phyloP scores from a whole-genome alignment of 2,888 invertebrate species.

The Apotomis turbidana region DNA sequence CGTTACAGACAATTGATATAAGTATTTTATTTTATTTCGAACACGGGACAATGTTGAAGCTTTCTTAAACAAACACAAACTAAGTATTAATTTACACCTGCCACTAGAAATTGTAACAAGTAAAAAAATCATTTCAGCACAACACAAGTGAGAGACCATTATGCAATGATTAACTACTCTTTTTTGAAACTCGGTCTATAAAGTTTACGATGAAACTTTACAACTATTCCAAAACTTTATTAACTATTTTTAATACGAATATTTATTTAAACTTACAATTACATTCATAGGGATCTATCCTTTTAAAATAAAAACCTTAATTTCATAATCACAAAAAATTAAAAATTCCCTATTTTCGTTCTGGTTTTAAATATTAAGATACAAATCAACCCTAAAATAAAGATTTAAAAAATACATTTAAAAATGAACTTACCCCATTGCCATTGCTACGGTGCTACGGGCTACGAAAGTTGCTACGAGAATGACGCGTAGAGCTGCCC shows the following conservation, averaged over 20 bases:
- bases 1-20: no score
- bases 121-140: not conserved
- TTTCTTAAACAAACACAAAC: no score
- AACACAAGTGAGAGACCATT: not conserved
- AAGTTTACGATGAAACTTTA: constrained; percentile 8
- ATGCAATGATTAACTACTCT: not conserved
- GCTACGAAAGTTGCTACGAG: constrained; percentile 54
- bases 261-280: not conserved
- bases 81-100: no score
- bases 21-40: no score
- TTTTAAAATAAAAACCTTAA: not conserved
- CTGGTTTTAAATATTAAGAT: not conserved
- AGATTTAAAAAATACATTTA: not conserved
- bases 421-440: constrained; percentile 55
- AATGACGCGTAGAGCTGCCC: constrained; percentile 48
- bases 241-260: not conserved
- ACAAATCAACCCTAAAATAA: constrained; percentile 20
- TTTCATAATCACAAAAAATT: not conserved
- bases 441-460: constrained; percentile 60
- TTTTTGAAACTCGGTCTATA: not conserved
- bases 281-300: not conserved
- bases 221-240: constrained; percentile 1
- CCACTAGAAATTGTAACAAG: not conserved
- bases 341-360: not conserved
- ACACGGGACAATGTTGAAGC: no score